Evolutionary conservation across 1,140 invertebrate genomes (phyloP), one percentile per base, ranked within the genome.

Genomic region (Maniola jurtina): DNA sequence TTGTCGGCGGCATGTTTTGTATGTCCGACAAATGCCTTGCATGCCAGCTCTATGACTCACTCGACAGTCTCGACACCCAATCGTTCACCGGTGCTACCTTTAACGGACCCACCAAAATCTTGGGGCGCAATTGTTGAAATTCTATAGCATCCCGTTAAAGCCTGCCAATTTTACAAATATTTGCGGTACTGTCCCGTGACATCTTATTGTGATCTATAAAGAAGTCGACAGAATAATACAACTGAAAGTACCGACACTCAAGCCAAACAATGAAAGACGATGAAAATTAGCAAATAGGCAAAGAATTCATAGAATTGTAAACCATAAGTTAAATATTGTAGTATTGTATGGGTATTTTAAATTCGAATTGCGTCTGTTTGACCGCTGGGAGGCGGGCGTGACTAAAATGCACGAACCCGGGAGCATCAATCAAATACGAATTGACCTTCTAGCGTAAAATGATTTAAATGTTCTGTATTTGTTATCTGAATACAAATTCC

Each of bases 1-100:
- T 34, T 33, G 8, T 60, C 25, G 47, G 47, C 34, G 67, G 72
- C 70, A 82, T 76, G 76, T 73, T 65, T 64, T 73, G 73, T 79
- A 81, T 80, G 81, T 77, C 80, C 80, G 78, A 50, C 73, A 77
- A 80, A 87, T 85, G 68, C 79, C 74, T 61, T 54, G 68, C 77
- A 68, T 64, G 69, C 79, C 83, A 38, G 68, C 15, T 35, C 58
- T n/a, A 76, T 89, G 86, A 89, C 68, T 89, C 86, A 89, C 66
- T 68, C 63, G 59, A 87, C 68, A 86, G 84, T 87, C 67, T 69
- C 63, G 57, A 68, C 68, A 69, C 71, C 76, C 68, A 66, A 34
- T 66, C 58, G 58, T 66, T 55, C 64, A 48, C 34, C 54, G 64
- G 40, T n/a, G 45, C 64, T 40, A 61, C 50, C 54, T 45, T 54